A percentile compares a stretch with the other conserved stretches of the same genome.
Conservation (phyloP, 2,113 vertebrate species). For the Nanger granti region DNA sequence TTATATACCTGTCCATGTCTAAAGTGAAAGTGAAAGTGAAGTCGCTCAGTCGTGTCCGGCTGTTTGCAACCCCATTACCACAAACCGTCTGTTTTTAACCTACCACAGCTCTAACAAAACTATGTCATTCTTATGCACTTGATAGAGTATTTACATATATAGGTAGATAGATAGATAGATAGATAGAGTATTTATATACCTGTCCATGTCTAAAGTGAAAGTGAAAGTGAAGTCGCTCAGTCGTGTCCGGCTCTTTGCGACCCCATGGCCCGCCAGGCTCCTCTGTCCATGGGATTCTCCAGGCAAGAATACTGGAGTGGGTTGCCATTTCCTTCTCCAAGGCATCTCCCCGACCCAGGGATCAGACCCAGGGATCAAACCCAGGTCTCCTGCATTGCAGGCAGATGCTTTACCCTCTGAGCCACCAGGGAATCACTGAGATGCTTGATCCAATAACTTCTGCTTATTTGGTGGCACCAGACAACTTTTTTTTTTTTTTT, state of each 20-base stretch:
- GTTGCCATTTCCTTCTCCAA: too few relatives aligned
- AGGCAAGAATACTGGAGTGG: too few relatives aligned
- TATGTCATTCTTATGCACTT: neutral
- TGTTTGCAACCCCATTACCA: neutral
- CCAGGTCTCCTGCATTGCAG: rapidly evolving
- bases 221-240: too few relatives aligned
- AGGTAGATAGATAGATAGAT: neutral
- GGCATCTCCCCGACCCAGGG: too few relatives aligned
- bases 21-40: too few relatives aligned
- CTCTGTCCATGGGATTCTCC: too few relatives aligned
- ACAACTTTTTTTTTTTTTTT: neutral
- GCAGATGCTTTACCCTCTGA: too few relatives aligned
- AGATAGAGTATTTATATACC: neutral
- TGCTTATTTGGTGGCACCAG: neutral
- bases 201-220: neutral
- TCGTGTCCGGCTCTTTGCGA: too few relatives aligned
- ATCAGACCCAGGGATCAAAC: too few relatives aligned
- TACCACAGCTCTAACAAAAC: neutral
- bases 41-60: too few relatives aligned
- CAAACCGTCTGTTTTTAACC: neutral
- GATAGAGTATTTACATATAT: neutral
- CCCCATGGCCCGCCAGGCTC: too few relatives aligned
- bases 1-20: neutral
- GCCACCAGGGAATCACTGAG: neutral
- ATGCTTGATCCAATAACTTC: neutral